These are phyloP conservation scores for Coenonympha glycerion DNA, from an alignment of 2,888 invertebrate species.

Conservation along the genomic window DNA sequence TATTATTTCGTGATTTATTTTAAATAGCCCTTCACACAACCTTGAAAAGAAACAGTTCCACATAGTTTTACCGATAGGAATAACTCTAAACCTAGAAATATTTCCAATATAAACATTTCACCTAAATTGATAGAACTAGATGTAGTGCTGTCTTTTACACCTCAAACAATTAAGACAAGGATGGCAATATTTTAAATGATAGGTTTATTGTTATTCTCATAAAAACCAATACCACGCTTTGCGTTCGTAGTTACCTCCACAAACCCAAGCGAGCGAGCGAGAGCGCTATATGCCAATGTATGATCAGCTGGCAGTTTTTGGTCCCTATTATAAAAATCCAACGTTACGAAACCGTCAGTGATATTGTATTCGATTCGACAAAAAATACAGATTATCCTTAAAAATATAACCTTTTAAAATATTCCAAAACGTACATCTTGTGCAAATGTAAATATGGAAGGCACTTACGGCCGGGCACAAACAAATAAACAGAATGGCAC, in stretches of 20 bases:
- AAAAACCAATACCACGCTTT: too few species aligned
- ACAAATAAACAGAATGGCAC: background rate
- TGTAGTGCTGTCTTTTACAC: background rate
- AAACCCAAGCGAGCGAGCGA: too few species aligned
- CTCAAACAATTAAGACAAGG: background rate
- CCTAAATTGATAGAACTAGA: background rate
- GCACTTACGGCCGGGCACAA: slow-evolving; percentile 18
- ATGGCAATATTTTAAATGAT: background rate
- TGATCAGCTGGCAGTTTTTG: background rate
- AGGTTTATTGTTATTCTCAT: too few species aligned
- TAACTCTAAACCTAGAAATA: too few species aligned
- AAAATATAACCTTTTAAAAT: slow-evolving; percentile 23
- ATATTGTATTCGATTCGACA: background rate
- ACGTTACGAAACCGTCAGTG: background rate
- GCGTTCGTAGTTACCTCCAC: too few species aligned
- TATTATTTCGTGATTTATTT: slow-evolving; percentile 40
- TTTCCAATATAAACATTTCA: background rate
- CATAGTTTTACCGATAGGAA: too few species aligned
- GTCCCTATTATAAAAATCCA: slow-evolving; percentile 20
- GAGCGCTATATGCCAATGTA: too few species aligned
- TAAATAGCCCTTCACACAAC: slow-evolving; percentile 36
- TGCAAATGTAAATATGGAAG: slow-evolving; percentile 24
- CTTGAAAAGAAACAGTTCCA: too few species aligned
- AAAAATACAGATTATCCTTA: slow-evolving; percentile 18
- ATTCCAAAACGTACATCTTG: slow-evolving; percentile 16